A percentile compares a stretch with the other conserved stretches of the same genome.
phyloP scores from a whole-genome alignment of 2,113 vertebrate species.

The Anoplopoma fimbria region DNA sequence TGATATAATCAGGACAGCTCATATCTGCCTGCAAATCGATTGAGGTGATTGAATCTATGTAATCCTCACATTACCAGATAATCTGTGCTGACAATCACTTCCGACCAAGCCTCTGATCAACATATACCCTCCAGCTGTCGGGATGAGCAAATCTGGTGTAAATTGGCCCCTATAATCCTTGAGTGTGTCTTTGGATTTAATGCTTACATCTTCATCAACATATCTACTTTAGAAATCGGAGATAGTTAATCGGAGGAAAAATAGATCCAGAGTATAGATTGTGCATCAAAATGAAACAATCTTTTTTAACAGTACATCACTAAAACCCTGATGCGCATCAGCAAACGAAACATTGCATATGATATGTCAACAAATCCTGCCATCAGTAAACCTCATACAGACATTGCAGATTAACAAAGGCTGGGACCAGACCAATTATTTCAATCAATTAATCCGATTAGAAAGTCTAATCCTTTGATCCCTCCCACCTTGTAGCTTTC shows the following conservation, averaged over 20 bases:
- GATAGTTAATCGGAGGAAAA: not conserved
- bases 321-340: not conserved
- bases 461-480: conserved; percentile 33
- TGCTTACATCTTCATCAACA: conserved; percentile 30
- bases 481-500: conserved; percentile 4
- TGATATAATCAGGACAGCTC: conserved; percentile 33
- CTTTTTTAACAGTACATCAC: not conserved
- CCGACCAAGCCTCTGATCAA: conserved; percentile 36
- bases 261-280: conserved; percentile 10
- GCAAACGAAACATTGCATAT: not conserved
- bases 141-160: conserved; percentile 41
- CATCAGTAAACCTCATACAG: conserved; percentile 12
- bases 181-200: conserved; percentile 33
- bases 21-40: conserved; percentile 33
- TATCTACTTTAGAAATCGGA: conserved; percentile 5
- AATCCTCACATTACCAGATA: conserved; percentile 42
- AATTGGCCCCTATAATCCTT: conserved; percentile 37
- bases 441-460: conserved; percentile 45
- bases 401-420: conserved; percentile 20
- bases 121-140: conserved; percentile 38
- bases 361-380: conserved; percentile 5
- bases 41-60: conserved; percentile 20
- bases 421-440: conserved; percentile 39
- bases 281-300: not conserved
- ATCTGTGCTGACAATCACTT: conserved; percentile 52